These are phyloP conservation scores for Nothoprocta perdicaria DNA, from an alignment of 2,113 vertebrate species.

Conservation along the genomic window DNA sequence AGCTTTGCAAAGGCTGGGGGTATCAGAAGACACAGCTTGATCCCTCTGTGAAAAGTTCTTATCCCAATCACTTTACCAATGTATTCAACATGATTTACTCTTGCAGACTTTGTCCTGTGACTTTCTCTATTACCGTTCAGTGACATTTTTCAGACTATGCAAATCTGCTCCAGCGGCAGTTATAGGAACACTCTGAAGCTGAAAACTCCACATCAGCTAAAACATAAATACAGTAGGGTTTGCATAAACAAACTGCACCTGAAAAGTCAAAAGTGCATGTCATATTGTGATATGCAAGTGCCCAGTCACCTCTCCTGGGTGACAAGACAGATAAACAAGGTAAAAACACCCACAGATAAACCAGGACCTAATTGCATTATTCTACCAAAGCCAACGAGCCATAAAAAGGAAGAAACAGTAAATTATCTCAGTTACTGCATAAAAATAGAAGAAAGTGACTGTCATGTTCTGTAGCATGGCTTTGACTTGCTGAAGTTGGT, in stretches of 20 bases:
- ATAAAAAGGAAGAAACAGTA: conserved; percentile 10
- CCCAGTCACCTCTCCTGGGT: not conserved
- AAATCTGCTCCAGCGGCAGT: not conserved
- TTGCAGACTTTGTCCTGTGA: not conserved
- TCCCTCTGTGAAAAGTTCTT: not conserved
- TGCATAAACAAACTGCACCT: not conserved
- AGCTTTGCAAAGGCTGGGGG: not conserved
- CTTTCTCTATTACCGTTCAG: not conserved
- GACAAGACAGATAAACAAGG: not conserved
- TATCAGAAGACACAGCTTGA: not conserved
- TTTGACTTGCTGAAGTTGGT: not conserved
- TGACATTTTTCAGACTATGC: not conserved
- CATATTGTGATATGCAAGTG: not conserved
- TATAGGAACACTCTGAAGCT: not conserved
- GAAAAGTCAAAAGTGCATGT: not conserved
- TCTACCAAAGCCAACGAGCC: conserved; percentile 1
- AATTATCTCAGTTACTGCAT: conserved; percentile 27
- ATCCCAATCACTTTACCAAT: not conserved
- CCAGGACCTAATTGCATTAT: not conserved
- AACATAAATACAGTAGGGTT: not conserved
- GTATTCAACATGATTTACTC: not conserved
- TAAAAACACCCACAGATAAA: conserved; percentile 25
- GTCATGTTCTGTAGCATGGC: not conserved
- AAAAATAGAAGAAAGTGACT: not conserved
- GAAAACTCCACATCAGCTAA: not conserved